Base-by-base conservation (phyloP, 23 tunicate species). In the Phallusia fumigata region DNA sequence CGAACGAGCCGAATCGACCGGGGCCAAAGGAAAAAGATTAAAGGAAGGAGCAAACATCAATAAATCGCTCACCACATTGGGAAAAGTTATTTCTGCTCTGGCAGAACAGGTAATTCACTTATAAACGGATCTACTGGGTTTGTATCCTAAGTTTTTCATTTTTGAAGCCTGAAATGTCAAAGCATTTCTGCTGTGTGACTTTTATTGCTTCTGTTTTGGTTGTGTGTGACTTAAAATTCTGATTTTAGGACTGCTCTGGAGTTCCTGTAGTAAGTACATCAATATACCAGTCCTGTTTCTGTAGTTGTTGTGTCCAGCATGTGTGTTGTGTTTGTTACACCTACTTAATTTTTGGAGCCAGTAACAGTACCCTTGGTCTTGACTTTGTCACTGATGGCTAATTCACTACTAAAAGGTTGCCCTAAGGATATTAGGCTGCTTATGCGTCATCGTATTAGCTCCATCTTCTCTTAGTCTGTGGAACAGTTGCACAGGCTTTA, bases 41-140 rank as follows among this genome's bases (percentile, higher is more conserved):
- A 97, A 97, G 79, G 99, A 97, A 92, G 99, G 99, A 49, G 99
- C 99, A 35, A 92, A 97, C 76, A 97, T 97, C 35, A 97, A 97
- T 81, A 88, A 97, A 74, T 92, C 97, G 28, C 81, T 97, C 33
- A 97, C 99, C 0, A 97, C 97, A 13, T 86, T 97, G 19, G 99
- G 99, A 36, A 97, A 97, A 86, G 99, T 96, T 0, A 91, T 91
- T 33, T 84, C 93, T 35, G 90, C 96, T 30, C 85, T 95, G 12
- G 95, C 99, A 5, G 95, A 95, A 65, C 98, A 94, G 80, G 98
- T 94, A 40, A 24, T 13, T 24, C 12, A 33, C 35, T 40, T 5
- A 96, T 5, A 5, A 40, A 40, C 10, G 10, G 10, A 40, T 5
- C 10, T 40, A 40, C 26, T 6, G 8, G 69, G 28, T n/a, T n/a